Base-by-base conservation (phyloP, 2,888 invertebrate genomes). In the Boloria selene region DNA sequence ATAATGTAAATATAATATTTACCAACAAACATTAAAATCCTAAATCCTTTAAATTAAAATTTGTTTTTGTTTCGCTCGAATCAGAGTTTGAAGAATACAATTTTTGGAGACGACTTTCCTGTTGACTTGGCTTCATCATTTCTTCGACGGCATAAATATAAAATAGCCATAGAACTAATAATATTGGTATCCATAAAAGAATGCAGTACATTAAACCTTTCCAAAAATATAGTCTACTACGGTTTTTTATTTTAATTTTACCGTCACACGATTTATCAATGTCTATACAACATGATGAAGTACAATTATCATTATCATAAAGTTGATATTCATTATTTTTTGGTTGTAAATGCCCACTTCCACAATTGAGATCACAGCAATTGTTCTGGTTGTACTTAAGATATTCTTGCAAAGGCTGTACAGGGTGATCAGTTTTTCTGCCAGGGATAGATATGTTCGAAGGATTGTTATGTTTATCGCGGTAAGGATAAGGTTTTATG, bases 201-300 rank as follows among this genome's bases (percentile, higher is more conserved):
- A 84, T 18, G 49, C 88, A 87, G 70, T 82, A 86, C 2, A 85
- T 42, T 59, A 75, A 79, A 0, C 84, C 85, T 74, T 85, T 79
- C 16, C 78, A 75, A 62, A 81, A 83, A 16, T 79, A 75, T 70
- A 85, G 75, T 14, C 76, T 75, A 14, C 67, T 61, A 18, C 72
- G 70, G 7, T 69, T 70, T 14, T 66, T 70, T 14, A 75, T 68
- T 52, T 55, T 50, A 42, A 74, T 53, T 49, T 75, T 69, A 68
- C 73, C 73, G n/a, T 71, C 70, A 51, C 52, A 59, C 0, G 61
- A 42, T 31, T 70, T 70, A 42, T 74, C 71, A 17, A 75, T 66
- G 26, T 74, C 70, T 26, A 74, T 71, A 45, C 68, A 74, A 31
- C 73, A 55, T 7, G 74, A 73, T n/a, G 74, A 73, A 52, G 67